Conservation (phyloP, 2,797 vertebrate genomes). For the Schizothorax lantsangensis region DNA sequence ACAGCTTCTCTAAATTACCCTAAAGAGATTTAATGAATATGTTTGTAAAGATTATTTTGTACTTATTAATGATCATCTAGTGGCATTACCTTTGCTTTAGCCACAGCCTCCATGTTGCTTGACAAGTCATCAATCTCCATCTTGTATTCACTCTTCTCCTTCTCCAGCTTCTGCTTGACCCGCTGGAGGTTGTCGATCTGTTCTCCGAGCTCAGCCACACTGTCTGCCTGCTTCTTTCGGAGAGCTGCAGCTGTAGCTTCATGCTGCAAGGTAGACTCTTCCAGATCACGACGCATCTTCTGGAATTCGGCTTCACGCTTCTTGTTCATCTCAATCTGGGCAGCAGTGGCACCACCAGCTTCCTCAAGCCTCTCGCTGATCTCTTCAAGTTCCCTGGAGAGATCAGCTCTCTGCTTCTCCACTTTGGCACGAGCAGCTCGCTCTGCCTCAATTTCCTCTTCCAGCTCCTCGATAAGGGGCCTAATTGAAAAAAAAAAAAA, state of each 20-base stretch:
- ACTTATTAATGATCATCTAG: slow-evolving; percentile 7
- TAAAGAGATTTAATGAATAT: too few relatives aligned
- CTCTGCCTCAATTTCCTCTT: too few relatives aligned
- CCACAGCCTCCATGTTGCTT: slow-evolving; percentile 76
- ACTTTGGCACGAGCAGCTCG: slow-evolving; percentile 59
- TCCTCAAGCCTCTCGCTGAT: too few relatives aligned
- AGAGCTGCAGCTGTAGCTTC: slow-evolving; percentile 73
- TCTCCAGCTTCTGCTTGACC: slow-evolving; percentile 80
- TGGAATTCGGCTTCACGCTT: slow-evolving; percentile 80
- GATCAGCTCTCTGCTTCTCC: too few relatives aligned
- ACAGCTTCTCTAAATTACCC: slow-evolving; percentile 82
- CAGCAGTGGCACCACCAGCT: too few relatives aligned
- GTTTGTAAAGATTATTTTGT: too few relatives aligned
- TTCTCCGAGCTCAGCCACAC: slow-evolving; percentile 71
- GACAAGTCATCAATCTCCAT: slow-evolving; percentile 80
- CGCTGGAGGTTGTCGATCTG: slow-evolving; percentile 81
- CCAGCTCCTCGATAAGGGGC: too few relatives aligned
- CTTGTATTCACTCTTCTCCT: slow-evolving; percentile 65
- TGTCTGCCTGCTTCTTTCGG: slow-evolving; percentile 76
- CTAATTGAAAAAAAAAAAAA: too few relatives aligned
- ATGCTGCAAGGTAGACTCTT: slow-evolving; percentile 19
- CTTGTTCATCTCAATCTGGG: slow-evolving; percentile 62
- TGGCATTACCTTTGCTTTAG: too few relatives aligned
- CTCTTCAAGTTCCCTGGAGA: too few relatives aligned
- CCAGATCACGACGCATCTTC: slow-evolving; percentile 65